These are phyloP conservation scores for Drosophila sechellia DNA, from an alignment of 1,140 invertebrate species.

Conservation along the genomic window DNA sequence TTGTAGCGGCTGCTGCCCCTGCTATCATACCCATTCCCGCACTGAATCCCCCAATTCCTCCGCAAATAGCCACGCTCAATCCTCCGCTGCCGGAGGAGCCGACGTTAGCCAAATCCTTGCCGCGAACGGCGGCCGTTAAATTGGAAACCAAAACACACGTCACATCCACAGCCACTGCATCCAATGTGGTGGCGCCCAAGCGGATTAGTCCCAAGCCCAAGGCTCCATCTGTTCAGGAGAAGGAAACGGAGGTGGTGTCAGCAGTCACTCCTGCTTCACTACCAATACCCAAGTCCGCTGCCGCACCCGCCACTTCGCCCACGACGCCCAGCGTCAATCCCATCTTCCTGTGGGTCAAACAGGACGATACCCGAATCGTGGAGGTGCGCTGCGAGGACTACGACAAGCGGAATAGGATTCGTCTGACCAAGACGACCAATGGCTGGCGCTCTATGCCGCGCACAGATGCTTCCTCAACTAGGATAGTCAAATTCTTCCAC, in stretches of 20 bases:
- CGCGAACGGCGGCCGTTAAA: slow-evolving; percentile 61
- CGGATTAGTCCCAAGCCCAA: slow-evolving; percentile 24
- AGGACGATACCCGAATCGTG: slow-evolving; percentile 90
- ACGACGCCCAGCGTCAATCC: slow-evolving; percentile 88
- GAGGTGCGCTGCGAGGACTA: slow-evolving; percentile 94
- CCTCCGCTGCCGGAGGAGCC: background rate
- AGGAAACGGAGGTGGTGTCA: background rate
- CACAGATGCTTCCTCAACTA: slow-evolving; percentile 86
- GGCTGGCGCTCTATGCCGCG: slow-evolving; percentile 93
- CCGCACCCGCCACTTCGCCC: slow-evolving; percentile 7
- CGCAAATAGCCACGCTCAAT: slow-evolving; percentile 1
- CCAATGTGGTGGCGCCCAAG: slow-evolving; percentile 19
- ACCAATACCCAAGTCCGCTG: background rate
- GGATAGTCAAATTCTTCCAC: slow-evolving; percentile 78
- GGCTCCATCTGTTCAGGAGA: slow-evolving; percentile 5
- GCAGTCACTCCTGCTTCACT: slow-evolving; percentile 6
- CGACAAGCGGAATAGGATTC: slow-evolving; percentile 92
- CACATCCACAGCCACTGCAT: slow-evolving; percentile 16
- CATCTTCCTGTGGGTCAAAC: slow-evolving; percentile 92
- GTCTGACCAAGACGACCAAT: slow-evolving; percentile 90
- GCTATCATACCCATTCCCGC: background rate
- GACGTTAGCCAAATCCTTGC: slow-evolving; percentile 32
- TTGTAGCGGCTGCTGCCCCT: slow-evolving; percentile 1
- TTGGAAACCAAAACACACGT: slow-evolving; percentile 71
- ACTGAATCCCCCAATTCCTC: background rate